Percentiles rank a stretch among this genome's conserved stretches.
These are phyloP conservation scores for Timandra comae DNA, from an alignment of 2,888 invertebrate species.

Conservation along the genomic window DNA sequence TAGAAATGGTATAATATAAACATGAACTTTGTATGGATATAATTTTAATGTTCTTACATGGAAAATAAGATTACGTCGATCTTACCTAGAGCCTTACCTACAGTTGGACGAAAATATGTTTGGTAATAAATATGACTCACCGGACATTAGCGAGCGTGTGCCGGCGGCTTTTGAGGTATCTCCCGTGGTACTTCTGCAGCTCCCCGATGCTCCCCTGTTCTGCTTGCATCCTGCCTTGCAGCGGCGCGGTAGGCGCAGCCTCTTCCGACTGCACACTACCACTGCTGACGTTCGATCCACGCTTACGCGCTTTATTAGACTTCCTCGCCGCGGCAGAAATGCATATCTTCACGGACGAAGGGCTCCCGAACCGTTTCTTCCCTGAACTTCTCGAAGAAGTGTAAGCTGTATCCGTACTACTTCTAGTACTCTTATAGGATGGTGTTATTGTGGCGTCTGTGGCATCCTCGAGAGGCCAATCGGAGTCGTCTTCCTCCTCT, in stretches of 20 bases:
- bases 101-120: no score
- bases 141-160: slow-evolving; percentile 95
- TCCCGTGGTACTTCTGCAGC: slow-evolving; percentile 90
- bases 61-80: no score
- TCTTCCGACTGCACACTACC: slow-evolving; percentile 52
- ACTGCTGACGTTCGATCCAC: slow-evolving; percentile 58
- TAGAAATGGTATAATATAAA: no score
- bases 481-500: slow-evolving; percentile 87
- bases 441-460: slow-evolving; percentile 69
- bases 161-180: slow-evolving; percentile 89
- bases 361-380: slow-evolving; percentile 73
- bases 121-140: no score
- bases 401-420: slow-evolving; percentile 70
- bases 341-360: slow-evolving; percentile 78
- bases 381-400: slow-evolving; percentile 68
- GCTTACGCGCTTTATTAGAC: slow-evolving; percentile 70
- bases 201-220: slow-evolving; percentile 95
- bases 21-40: no score
- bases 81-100: no score
- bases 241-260: slow-evolving; percentile 43
- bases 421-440: slow-evolving; percentile 70
- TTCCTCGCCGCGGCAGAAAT: slow-evolving; percentile 74
- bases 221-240: slow-evolving; percentile 88
- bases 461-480: slow-evolving; percentile 73
- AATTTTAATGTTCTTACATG: no score